A percentile compares a stretch with the other conserved stretches of the same genome.
phyloP scores from a whole-genome alignment of 2,797 vertebrate species.

The Pipistrellus nathusii region DNA sequence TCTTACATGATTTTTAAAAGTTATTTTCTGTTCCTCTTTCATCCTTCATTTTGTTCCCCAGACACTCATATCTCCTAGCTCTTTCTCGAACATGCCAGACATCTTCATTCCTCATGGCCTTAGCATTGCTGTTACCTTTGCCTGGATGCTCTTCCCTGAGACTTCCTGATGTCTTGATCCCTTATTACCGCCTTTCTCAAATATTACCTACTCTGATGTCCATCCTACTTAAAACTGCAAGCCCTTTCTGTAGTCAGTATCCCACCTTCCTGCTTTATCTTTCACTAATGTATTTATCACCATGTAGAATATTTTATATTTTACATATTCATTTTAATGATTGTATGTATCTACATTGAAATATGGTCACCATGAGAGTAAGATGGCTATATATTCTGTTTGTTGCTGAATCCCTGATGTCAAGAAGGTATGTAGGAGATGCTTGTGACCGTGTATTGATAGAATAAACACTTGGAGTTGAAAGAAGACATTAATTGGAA shows the following conservation, averaged over 20 bases:
- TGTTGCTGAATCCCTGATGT: not conserved
- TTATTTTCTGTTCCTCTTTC: not conserved
- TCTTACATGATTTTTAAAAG: not conserved
- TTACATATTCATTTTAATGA: not conserved
- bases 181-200: not conserved
- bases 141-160: not conserved
- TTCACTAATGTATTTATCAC: not conserved
- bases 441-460: not conserved
- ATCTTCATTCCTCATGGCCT: not conserved
- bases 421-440: not conserved
- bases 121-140: not conserved
- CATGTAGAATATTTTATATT: not conserved
- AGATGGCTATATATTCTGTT: not conserved
- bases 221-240: not conserved
- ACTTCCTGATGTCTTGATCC: not conserved
- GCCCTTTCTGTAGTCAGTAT: not conserved
- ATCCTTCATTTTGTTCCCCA: not conserved
- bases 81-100: not conserved
- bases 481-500: slow-evolving; percentile 16
- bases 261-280: not conserved
- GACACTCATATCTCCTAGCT: not conserved
- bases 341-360: not conserved
- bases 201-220: not conserved
- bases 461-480: not conserved
- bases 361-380: not conserved